Percentiles rank a stretch among this genome's conserved stretches.
Conservation (phyloP, 1,140 invertebrate genomes). For the Apis dorsata region DNA sequence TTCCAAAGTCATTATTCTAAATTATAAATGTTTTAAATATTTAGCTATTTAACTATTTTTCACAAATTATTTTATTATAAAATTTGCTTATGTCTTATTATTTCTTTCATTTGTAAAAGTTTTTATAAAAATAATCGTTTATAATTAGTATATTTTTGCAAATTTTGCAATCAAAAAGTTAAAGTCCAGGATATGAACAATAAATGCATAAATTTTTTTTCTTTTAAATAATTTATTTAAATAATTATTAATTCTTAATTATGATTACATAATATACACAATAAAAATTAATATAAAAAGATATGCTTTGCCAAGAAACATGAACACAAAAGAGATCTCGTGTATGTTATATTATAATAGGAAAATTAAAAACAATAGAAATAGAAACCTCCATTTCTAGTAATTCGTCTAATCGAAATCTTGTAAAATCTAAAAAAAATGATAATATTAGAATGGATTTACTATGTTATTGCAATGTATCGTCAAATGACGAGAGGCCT, state of each 20-base stretch:
- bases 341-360: neutral
- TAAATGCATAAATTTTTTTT: too few species aligned
- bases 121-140: too few species aligned
- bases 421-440: neutral
- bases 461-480: neutral
- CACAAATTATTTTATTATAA: too few species aligned
- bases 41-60: too few species aligned
- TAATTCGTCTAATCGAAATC: neutral
- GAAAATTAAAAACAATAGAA: neutral
- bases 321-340: neutral
- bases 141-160: too few species aligned
- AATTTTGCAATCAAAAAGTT: too few species aligned
- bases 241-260: neutral
- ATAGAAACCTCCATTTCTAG: neutral
- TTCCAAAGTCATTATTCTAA: slow-evolving; percentile 7
- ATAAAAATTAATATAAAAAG: neutral
- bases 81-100: too few species aligned
- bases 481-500: slow-evolving; percentile 27
- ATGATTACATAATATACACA: neutral
- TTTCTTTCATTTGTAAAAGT: too few species aligned
- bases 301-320: neutral
- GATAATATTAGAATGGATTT: slow-evolving; percentile 21
- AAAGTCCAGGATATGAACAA: too few species aligned
- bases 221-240: neutral
- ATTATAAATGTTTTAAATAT: neutral